Evolutionary conservation across 2,113 vertebrate genomes (phyloP), one percentile per base, ranked within the genome.

Genomic region (Phalacrocorax aristotelis): DNA sequence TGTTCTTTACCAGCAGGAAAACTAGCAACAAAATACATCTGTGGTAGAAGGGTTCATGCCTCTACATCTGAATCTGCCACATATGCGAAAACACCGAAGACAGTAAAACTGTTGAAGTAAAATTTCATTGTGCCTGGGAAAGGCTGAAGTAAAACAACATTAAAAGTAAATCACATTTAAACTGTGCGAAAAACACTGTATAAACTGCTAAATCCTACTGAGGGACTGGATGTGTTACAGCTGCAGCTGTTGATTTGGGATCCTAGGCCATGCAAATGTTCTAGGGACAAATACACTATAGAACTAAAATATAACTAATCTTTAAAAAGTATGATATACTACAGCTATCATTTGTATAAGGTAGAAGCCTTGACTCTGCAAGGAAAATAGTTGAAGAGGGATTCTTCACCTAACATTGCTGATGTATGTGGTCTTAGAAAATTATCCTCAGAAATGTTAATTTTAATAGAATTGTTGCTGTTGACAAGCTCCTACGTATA

Each of bases 201-300:
- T 77, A 89, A 86, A 66, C 75, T 93, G 58, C 89, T 97, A 94
- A 97, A 90, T 61, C 68, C 55, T 96, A 95, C 82, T 95, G 84
- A 93, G 95, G 95, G 91, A 96, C 38, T 87, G 21, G 5, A 90
- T 75, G 57, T 54, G 34, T 81, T 95, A 44, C 91, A 96, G 89
- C 84, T 97, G 84, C 81, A 95, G 89, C 81, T 95, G 93, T 85
- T 93, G 87, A 90, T 94, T 91, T 95, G 89, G 85, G 78, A 83
- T 77, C 40, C 42, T 62, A 58, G 54, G 36, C 78, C 36, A 70
- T 76, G 58, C 46, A 91, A 89, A 83, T 93, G 32, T 87, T 89
- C 80, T 79, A 82, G 69, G 91, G 70, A 87, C 27, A 87, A 71
- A 94, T 76, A 80, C 30, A 51, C 40, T 61, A 20, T 2, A 69